Base-by-base conservation (phyloP, 2,113 vertebrate species). In the Gnathonemus longibarbis region DNA sequence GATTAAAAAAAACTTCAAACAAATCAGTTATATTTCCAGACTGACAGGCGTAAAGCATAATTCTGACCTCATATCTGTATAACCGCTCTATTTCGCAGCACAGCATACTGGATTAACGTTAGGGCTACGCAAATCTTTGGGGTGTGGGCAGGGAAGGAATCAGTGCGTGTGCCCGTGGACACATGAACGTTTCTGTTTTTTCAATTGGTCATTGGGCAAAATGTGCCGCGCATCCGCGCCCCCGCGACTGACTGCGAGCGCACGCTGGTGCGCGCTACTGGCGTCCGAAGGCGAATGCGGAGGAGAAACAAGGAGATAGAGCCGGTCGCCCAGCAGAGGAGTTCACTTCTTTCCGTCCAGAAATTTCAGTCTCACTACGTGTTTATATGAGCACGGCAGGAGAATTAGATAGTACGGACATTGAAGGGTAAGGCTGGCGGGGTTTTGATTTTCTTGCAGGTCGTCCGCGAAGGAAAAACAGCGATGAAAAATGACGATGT, bases 231-330 rank as follows among this genome's bases (percentile, higher is more conserved):
- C 87, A 91, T 91, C 90, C 91, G 90, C 42, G 45, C 90, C 90
- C 93, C 93, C 53, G 90, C 87, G 62, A 3, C 91, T 90, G 90
- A 84, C 90, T 74, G 31, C 87, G 66, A 91, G 48, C 83, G 84
- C 89, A 84, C 84, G 84, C 91, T 87, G 94, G 95, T 94, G 95
- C 95, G 94, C 95, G 95, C 91, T 0, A 42, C 92, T 94, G 94
- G 56, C 8, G 87, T 90, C 94, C 93, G 91, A 88, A 90, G 88
- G 91, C 94, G 93, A 93, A 91, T 94, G 90, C 92, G 91, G 89
- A 77, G 94, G 93, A 95, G 95, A 94, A 93, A 91, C 92, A 91
- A 94, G 91, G 91, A 93, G 94, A 93, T 90, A 87, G 93, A 92
- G 88, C 9, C 90, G 88, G 91, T 94, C 94, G 91, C 93, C 19